Conservation (phyloP, 2,797 vertebrate species). For the Hephaestus fuliginosus region DNA sequence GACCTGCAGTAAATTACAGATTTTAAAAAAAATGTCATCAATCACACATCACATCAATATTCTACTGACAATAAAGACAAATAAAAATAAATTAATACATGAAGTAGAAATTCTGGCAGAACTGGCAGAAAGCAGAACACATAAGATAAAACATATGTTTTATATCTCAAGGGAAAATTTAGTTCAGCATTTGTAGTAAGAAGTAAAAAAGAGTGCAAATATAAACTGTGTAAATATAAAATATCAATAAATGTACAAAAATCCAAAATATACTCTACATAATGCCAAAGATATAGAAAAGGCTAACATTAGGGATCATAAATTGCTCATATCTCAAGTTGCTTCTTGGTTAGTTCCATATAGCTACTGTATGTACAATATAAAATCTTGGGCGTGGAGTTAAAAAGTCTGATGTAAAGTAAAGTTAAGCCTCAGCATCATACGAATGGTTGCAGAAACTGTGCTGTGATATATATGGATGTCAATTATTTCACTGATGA, state of each 20-base stretch:
- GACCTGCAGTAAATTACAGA: neutral
- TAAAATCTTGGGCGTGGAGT: neutral
- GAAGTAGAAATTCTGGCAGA: neutral
- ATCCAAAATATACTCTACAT: neutral
- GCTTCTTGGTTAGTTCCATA: neutral
- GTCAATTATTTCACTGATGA: neutral
- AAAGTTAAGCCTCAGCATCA: neutral
- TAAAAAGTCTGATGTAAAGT: neutral
- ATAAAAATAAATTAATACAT: no score
- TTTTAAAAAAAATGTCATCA: neutral
- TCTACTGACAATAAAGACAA: no score
- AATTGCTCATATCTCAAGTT: neutral
- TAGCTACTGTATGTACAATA: neutral
- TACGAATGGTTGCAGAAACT: neutral
- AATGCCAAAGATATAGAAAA: neutral
- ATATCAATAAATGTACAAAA: neutral
- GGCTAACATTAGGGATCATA: no score
- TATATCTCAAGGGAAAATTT: neutral
- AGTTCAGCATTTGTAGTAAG: neutral
- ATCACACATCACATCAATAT: neutral
- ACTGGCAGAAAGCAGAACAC: neutral
- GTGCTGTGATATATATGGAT: neutral
- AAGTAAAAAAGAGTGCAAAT: neutral
- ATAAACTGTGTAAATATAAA: neutral
- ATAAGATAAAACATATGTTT: neutral